Base-by-base conservation (phyloP, 2,113 vertebrate species). In the Muscicapa adusta region DNA sequence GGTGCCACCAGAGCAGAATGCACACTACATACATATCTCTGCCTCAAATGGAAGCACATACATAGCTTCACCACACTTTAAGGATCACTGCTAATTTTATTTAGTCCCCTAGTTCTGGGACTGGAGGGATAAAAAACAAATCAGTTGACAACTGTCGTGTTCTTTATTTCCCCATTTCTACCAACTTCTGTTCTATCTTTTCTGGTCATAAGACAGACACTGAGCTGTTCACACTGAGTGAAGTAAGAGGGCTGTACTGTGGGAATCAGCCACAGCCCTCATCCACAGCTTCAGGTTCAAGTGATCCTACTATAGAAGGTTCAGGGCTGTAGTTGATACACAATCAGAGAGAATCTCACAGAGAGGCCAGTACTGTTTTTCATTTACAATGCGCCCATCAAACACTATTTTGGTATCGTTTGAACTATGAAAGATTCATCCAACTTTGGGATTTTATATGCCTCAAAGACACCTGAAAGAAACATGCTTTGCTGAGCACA, bases 401-500 rank as follows among this genome's bases (percentile, higher is more conserved):
- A 76, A 85, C 45, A 22, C 42, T 34, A 31, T 50, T 58, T 42
- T 10, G 51, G 47, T 91, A 43, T 5, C 24, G 63, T 70, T 80
- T 13, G 1, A 47, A 54, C 62, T 22, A 20, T 7, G 10, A 70
- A 94, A 73, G n/a, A 83, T 18, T 76, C 31, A 45, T 62, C 34
- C 68, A 73, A 5, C 33, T 50, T 76, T 54, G 16, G 23, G 54
- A 90, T 34, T 40, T n/a, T 13, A 38, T 33, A 20, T 36, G 26
- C 48, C 31, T 56, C 19, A 89, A 89, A 89, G 43, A 51, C 68
- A 71, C 33, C 18, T 77, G 47, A 81, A 92, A 74, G 56, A 65
- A 80, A 36, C 8, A 31, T 5, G 3, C 51, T 86, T 77, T 83
- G 38, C 53, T n/a, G 31, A 86, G 28, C 33, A 91, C n/a, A 86